Conservation (phyloP, 1,140 invertebrate genomes). For the Leucophenga varia region DNA sequence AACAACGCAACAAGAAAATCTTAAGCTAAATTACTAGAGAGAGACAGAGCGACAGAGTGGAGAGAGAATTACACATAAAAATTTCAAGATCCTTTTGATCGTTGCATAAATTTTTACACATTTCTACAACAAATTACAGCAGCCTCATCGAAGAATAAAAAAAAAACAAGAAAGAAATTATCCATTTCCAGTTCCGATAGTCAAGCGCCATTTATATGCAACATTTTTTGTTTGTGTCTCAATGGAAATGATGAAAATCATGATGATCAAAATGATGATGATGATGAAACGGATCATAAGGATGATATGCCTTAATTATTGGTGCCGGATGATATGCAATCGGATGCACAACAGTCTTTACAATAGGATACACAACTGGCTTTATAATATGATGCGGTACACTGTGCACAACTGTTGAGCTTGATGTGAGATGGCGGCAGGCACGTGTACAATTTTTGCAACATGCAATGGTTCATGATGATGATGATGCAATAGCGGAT, state of each 20-base stretch:
- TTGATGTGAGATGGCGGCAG: constrained; percentile 59
- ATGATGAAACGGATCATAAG: constrained; percentile 43
- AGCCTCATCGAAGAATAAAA: no score
- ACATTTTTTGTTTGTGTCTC: not conserved
- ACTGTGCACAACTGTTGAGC: constrained; percentile 54
- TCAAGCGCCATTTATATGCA: not conserved
- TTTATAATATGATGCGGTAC: constrained; percentile 48
- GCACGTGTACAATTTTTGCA: constrained; percentile 46
- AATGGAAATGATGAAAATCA: constrained; percentile 36
- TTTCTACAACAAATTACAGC: no score
- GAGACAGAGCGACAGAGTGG: no score
- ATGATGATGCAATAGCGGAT: constrained; percentile 30
- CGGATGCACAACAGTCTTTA: constrained; percentile 44
- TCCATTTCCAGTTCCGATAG: no score
- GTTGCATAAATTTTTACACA: no score
- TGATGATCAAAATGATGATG: constrained; percentile 44
- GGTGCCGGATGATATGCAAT: constrained; percentile 47
- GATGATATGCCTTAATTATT: constrained; percentile 40
- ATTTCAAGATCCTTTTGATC: no score
- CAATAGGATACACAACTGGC: constrained; percentile 42
- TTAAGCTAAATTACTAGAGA: no score
- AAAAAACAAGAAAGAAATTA: no score
- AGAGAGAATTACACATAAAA: no score
- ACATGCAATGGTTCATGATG: constrained; percentile 46
- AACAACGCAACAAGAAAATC: no score